Evolutionary conservation across 2,888 invertebrate species (phyloP).

Genomic region (Ochropacha duplaris): DNA sequence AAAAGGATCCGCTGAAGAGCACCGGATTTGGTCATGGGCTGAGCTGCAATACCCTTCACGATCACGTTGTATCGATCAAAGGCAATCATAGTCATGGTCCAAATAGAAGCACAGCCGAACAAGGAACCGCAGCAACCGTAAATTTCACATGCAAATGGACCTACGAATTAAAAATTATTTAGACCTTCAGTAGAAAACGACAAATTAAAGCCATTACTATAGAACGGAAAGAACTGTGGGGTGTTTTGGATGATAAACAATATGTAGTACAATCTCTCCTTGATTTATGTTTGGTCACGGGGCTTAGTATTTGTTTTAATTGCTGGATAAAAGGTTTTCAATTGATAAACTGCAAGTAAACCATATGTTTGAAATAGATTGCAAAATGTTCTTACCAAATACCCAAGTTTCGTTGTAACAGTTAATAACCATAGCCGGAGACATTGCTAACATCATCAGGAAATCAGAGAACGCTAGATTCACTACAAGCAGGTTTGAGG

Average conservation of each 20-base stretch:
- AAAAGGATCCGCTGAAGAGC: conserved; percentile 89
- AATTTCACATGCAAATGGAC: conserved; percentile 92
- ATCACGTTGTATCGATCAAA: conserved; percentile 97
- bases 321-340: too few relatives aligned
- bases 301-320: too few relatives aligned
- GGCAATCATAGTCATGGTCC: conserved; percentile 96
- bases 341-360: too few relatives aligned
- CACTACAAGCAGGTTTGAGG: conserved; percentile 94
- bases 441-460: conserved; percentile 93
- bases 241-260: too few relatives aligned
- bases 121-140: conserved; percentile 94
- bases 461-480: conserved; percentile 96
- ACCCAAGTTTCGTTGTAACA: conserved; percentile 91
- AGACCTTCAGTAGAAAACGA: too few relatives aligned
- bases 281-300: too few relatives aligned
- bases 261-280: too few relatives aligned
- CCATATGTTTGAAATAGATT: neutral
- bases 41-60: conserved; percentile 94
- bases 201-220: too few relatives aligned
- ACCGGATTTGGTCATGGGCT: conserved; percentile 91
- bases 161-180: conserved; percentile 49
- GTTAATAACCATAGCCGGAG: conserved; percentile 92
- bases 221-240: too few relatives aligned
- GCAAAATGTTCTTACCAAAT: conserved; percentile 74
- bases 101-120: conserved; percentile 95